Percentiles rank a stretch among this genome's conserved stretches.
phyloP scores from a whole-genome alignment of 1,140 invertebrate species.

The Scylla paramamosain region DNA sequence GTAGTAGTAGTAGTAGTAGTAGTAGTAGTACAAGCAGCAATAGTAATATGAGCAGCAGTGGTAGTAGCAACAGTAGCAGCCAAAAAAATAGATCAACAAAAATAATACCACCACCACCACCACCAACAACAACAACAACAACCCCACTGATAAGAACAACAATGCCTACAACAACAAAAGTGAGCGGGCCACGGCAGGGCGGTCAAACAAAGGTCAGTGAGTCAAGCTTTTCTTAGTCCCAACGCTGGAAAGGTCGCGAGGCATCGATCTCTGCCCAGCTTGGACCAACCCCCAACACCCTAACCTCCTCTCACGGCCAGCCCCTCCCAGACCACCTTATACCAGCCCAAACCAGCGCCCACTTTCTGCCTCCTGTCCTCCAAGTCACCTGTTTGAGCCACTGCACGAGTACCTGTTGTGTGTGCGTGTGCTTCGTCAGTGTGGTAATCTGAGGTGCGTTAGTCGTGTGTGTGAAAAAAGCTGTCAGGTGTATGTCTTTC shows the following conservation, averaged over 20 bases:
- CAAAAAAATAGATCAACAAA: no score
- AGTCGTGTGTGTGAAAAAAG: no score
- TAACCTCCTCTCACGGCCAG: neutral
- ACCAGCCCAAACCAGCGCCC: no score
- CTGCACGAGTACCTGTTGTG: no score
- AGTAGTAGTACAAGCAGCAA: neutral
- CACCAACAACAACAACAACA: neutral
- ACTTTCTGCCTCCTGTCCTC: no score
- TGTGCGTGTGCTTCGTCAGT: no score
- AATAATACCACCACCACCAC: no score
- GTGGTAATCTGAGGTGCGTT: no score
- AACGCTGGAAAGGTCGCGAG: neutral
- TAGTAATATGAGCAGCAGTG: neutral
- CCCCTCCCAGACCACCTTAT: neutral
- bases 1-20: neutral
- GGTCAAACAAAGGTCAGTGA: neutral
- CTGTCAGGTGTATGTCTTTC: no score
- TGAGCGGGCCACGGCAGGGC: neutral
- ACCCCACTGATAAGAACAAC: neutral
- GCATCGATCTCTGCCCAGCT: neutral
- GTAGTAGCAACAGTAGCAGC: neutral
- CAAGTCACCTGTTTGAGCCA: neutral
- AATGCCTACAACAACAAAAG: neutral
- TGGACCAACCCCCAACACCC: neutral
- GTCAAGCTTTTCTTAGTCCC: constrained; percentile 12